These are phyloP conservation scores for Xestia sexstrigata DNA, from an alignment of 2,888 invertebrate genomes.

Conservation along the genomic window DNA sequence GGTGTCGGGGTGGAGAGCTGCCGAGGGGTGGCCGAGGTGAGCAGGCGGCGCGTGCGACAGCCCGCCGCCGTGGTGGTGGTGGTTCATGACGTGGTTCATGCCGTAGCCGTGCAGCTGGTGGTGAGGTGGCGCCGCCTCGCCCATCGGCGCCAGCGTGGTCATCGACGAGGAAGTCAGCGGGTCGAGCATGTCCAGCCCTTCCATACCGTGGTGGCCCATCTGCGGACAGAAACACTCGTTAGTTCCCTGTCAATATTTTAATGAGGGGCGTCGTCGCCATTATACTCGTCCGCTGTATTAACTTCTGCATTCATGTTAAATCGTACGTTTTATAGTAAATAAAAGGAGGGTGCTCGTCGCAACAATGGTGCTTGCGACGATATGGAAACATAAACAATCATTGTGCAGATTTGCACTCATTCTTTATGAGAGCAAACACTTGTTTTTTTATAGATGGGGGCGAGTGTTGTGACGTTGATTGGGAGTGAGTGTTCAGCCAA, in stretches of 20 bases:
- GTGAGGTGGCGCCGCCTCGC: conserved; percentile 94
- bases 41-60: conserved; percentile 92
- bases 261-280: conserved; percentile 73
- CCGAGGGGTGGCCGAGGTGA: conserved; percentile 95
- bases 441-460: conserved; percentile 80
- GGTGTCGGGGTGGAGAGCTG: conserved; percentile 96
- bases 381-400: conserved; percentile 89
- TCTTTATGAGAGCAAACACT: conserved; percentile 90
- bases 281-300: conserved; percentile 83
- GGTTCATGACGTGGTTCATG: conserved; percentile 96
- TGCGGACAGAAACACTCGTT: conserved; percentile 90
- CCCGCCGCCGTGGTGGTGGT: conserved; percentile 93
- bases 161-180: conserved; percentile 96
- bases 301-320: conserved; percentile 87
- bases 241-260: conserved; percentile 80
- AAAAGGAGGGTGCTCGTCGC: conserved; percentile 73
- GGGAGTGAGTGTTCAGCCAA: conserved; percentile 88
- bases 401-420: conserved; percentile 89
- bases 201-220: conserved; percentile 98
- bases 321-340: conserved; percentile 86
- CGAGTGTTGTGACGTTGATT: conserved; percentile 86
- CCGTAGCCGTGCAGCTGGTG: conserved; percentile 96
- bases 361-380: conserved; percentile 84
- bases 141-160: conserved; percentile 97
- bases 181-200: conserved; percentile 97